Base-by-base conservation (phyloP, 1,140 invertebrate species). In the Aphelinus atriplicis region DNA sequence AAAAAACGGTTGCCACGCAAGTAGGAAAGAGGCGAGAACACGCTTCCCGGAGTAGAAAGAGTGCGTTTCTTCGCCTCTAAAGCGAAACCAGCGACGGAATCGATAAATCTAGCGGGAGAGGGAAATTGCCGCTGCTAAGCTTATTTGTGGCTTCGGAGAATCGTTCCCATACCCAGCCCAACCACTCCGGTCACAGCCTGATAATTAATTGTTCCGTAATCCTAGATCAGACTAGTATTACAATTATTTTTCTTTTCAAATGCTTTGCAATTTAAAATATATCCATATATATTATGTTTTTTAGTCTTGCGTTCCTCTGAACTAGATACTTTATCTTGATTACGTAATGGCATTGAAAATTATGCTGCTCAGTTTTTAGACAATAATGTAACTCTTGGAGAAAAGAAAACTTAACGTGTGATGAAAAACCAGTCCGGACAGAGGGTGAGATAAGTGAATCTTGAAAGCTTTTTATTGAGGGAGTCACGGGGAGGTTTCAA, bases 111-210 rank as follows among this genome's bases (percentile, higher is more conserved):
- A 53, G 4, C 48, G 69, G 45, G 55, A 45, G 42, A 56, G 45
- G 70, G 63, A 71, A 71, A 76, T 76, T 72, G 57, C 63, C 46
- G 43, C 42, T 6, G 57, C 62, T 71, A 66, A 66, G 63, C 68
- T 76, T 71, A 71, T 71, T 76, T 71, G 68, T n/a, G 74, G 62
- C 50, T 61, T 66, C n/a, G 63, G 50, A 42, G 45, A 74, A 74
- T 62, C 60, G 51, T 63, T 64, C 50, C 3, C 10, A 45, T 45
- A 48, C 26, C 26, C 26, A 26, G 26, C 26, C 26, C 26, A 26
- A 26, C 26, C 26, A 26, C 26, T 26, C 26, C 26, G 26, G 26
- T 26, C 26, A 26, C 26, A 26, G 26, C 26, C 26, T 26, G 26
- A 26, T 26, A 69, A 69, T 68, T 47, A 69, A 69, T 68, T 63